Conservation (phyloP, 2,113 vertebrate species). For the Lanius ludovicianus region DNA sequence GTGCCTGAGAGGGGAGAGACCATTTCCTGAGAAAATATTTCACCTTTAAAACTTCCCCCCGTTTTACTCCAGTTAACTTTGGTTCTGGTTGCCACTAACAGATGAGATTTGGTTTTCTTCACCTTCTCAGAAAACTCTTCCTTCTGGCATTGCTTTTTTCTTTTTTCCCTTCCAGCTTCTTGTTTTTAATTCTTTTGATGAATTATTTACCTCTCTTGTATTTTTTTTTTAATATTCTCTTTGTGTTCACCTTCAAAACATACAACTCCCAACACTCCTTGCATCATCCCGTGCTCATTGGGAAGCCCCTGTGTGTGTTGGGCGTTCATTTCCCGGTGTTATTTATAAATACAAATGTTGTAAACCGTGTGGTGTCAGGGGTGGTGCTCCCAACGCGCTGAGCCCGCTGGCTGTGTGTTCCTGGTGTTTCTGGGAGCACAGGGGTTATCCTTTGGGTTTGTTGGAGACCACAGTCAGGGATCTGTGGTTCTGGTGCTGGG, state of each 20-base stretch:
- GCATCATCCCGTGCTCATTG: fast-evolving
- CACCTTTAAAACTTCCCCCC: background rate
- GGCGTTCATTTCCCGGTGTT: background rate
- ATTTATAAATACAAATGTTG: background rate
- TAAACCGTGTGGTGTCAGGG: background rate
- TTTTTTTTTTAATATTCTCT: background rate
- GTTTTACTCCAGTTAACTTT: background rate
- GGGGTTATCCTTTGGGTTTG: background rate
- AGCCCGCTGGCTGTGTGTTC: background rate
- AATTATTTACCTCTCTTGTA: constrained; percentile 35
- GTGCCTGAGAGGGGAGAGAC: background rate
- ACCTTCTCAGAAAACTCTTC: background rate
- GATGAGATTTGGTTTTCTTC: background rate
- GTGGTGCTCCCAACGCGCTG: background rate
- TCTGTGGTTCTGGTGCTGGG: background rate
- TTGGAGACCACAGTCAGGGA: background rate
- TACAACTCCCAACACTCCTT: background rate
- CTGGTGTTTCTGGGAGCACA: background rate
- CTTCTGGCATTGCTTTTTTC: background rate
- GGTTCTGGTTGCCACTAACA: background rate
- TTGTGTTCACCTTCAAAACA: constrained; percentile 42
- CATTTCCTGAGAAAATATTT: background rate
- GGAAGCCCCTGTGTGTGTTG: background rate
- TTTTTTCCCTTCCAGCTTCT: background rate
- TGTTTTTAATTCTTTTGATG: constrained; percentile 24